Conservation (phyloP, 2,113 vertebrate genomes). For the Laticauda colubrina region DNA sequence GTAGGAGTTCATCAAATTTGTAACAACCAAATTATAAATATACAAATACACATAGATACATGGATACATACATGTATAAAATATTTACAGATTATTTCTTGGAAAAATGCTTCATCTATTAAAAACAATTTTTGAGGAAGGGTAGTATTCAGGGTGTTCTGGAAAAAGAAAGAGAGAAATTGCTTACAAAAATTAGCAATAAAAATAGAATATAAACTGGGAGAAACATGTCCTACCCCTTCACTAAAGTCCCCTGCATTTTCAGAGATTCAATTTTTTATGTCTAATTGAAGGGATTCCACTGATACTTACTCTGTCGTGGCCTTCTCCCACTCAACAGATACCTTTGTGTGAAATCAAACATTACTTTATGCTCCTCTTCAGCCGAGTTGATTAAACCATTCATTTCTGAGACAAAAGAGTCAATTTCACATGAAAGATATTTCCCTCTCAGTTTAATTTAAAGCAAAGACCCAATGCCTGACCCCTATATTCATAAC, state of each 20-base stretch:
- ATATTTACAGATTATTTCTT: neutral
- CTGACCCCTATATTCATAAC: slow-evolving; percentile 82
- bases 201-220: slow-evolving; percentile 39
- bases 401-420: slow-evolving; percentile 79
- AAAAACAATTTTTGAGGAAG: neutral
- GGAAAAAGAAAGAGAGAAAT: neutral
- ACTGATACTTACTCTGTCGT: slow-evolving; percentile 33
- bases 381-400: slow-evolving; percentile 73
- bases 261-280: neutral
- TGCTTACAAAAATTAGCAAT: neutral
- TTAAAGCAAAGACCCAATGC: slow-evolving; percentile 70
- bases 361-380: slow-evolving; percentile 65
- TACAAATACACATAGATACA: neutral
- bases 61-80: neutral
- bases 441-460: slow-evolving; percentile 70
- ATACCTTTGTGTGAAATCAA: slow-evolving; percentile 65
- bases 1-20: neutral
- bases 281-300: slow-evolving; percentile 18
- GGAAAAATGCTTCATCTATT: neutral
- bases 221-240: slow-evolving; percentile 46
- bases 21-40: neutral
- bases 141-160: neutral
- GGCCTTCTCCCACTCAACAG: slow-evolving; percentile 30
- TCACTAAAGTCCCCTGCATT: neutral
- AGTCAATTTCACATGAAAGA: slow-evolving; percentile 73